Percentiles rank a stretch among this genome's conserved stretches.
These are phyloP conservation scores for Anseranas semipalmata DNA, from an alignment of 2,113 vertebrate species.

Conservation along the genomic window DNA sequence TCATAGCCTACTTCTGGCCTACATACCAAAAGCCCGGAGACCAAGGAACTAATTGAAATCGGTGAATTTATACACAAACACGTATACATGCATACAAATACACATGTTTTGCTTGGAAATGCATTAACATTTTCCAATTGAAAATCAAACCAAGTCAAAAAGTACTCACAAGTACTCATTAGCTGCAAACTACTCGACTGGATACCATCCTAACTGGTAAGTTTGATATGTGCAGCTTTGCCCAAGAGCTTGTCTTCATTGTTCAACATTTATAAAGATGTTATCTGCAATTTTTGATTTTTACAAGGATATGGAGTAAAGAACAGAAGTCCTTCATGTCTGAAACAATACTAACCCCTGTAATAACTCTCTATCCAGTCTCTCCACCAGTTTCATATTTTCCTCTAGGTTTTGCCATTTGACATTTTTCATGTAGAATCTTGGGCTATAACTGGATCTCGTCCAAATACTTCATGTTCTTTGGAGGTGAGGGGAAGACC, in stretches of 20 bases:
- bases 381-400: background rate
- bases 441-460: background rate
- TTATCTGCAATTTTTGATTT: background rate
- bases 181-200: background rate
- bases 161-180: background rate
- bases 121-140: background rate
- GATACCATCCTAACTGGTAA: background rate
- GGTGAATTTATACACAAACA: background rate
- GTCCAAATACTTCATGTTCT: background rate
- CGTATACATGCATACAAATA: background rate
- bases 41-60: background rate
- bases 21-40: background rate
- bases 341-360: background rate
- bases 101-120: background rate
- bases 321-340: background rate
- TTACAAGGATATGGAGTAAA: background rate
- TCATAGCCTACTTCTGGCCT: background rate
- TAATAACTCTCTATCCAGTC: background rate
- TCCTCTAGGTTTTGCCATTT: background rate
- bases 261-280: background rate
- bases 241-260: background rate
- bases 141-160: background rate
- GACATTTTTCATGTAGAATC: background rate
- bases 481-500: background rate
- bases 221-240: background rate